phyloP scores from a whole-genome alignment of 1,140 invertebrate genomes.

The Drosophila mojavensis region DNA sequence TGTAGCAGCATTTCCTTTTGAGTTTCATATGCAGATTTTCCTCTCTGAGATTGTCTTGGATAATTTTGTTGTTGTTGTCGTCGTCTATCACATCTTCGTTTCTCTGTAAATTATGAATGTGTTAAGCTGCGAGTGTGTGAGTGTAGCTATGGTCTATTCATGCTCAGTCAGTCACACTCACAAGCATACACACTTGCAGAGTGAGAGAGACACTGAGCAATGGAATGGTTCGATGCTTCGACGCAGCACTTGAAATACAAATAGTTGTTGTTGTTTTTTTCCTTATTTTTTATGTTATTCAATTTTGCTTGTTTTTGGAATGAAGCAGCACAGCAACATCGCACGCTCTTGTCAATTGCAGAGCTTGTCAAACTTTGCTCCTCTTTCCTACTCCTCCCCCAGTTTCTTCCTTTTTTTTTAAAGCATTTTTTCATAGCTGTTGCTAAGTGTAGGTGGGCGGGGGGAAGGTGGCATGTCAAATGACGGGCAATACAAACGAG shows the following conservation, averaged over 20 bases:
- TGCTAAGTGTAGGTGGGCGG: slow-evolving; percentile 27
- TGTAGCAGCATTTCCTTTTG: too few relatives aligned
- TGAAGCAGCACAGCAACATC: not conserved
- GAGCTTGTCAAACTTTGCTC: slow-evolving; percentile 42
- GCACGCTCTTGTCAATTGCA: slow-evolving; percentile 52
- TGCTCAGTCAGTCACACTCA: slow-evolving; percentile 1
- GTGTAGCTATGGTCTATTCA: slow-evolving; percentile 11
- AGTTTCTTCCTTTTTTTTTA: not conserved
- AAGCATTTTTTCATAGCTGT: slow-evolving; percentile 10
- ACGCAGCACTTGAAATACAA: slow-evolving; percentile 30
- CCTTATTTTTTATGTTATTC: slow-evolving; percentile 1
- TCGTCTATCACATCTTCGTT: slow-evolving; percentile 4
- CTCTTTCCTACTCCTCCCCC: not conserved
- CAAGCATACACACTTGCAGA: not conserved
- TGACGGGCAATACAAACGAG: slow-evolving; percentile 26
- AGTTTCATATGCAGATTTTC: too few relatives aligned
- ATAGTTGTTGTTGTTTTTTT: not conserved
- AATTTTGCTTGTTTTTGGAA: slow-evolving; percentile 2
- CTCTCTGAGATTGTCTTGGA: slow-evolving; percentile 5
- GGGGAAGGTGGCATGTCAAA: slow-evolving; percentile 30
- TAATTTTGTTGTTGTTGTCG: not conserved
- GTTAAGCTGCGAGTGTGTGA: slow-evolving; percentile 4
- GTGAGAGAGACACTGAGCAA: not conserved
- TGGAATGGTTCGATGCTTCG: slow-evolving; percentile 38
- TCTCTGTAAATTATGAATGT: not conserved